Evolutionary conservation across 1,140 invertebrate genomes (phyloP).

Genomic region (Drosophila serrata): DNA sequence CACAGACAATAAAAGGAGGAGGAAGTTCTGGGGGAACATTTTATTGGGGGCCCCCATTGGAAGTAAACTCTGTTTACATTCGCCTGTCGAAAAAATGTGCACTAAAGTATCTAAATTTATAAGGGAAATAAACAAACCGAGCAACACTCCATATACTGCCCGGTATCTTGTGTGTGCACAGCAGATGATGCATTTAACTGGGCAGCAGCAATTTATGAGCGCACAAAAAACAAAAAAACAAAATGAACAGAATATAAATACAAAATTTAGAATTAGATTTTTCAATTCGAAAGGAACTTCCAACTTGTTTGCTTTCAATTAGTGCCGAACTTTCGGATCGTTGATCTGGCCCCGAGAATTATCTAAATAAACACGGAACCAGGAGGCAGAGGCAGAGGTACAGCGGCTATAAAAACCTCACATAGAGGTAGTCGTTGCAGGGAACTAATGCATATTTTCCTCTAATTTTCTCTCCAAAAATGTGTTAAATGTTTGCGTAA

Average conservation of each 20-base stretch:
- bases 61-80: slow-evolving; percentile 60
- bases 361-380: slow-evolving; percentile 73
- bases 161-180: slow-evolving; percentile 43
- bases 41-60: slow-evolving; percentile 1
- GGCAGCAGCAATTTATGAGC: slow-evolving; percentile 63
- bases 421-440: slow-evolving; percentile 46
- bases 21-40: slow-evolving; percentile 22
- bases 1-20: slow-evolving; percentile 33
- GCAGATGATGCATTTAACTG: slow-evolving; percentile 72
- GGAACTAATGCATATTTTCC: slow-evolving; percentile 71
- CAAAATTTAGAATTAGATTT: slow-evolving; percentile 31
- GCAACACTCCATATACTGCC: slow-evolving; percentile 39
- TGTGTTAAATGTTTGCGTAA: slow-evolving; percentile 83
- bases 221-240: slow-evolving; percentile 26
- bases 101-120: slow-evolving; percentile 84
- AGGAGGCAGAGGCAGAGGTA: not conserved
- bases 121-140: slow-evolving; percentile 74
- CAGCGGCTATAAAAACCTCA: slow-evolving; percentile 60
- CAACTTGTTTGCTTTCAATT: slow-evolving; percentile 79
- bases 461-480: slow-evolving; percentile 69
- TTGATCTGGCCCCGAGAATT: slow-evolving; percentile 52
- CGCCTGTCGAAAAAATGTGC: slow-evolving; percentile 52
- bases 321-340: slow-evolving; percentile 65
- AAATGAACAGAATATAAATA: slow-evolving; percentile 55
- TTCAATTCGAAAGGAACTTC: slow-evolving; percentile 15